Evolutionary conservation across 1,140 invertebrate genomes (phyloP).

Genomic region (Ostrea edulis): DNA sequence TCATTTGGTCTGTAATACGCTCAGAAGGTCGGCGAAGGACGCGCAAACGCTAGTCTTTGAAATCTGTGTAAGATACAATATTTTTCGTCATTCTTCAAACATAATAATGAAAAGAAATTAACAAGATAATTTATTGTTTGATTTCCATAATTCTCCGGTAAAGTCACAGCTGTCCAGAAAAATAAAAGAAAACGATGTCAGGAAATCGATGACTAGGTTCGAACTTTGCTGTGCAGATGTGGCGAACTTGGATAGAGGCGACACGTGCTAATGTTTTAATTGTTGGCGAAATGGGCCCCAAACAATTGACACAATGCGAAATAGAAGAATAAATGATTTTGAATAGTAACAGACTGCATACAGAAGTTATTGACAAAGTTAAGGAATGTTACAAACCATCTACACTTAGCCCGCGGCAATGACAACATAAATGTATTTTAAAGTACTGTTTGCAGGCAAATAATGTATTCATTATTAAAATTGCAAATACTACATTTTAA

Average conservation of each 20-base stretch:
- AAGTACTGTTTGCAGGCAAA: neutral
- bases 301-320: constrained; percentile 36
- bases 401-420: neutral
- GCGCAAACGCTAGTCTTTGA: neutral
- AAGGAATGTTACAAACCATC: constrained; percentile 3
- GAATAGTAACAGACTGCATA: neutral
- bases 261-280: constrained; percentile 39
- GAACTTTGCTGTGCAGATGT: constrained; percentile 24
- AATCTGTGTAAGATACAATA: neutral
- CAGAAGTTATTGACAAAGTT: constrained; percentile 17
- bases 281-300: constrained; percentile 35
- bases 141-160: constrained; percentile 37
- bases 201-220: constrained; percentile 22
- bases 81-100: constrained; percentile 19
- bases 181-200: constrained; percentile 35
- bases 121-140: constrained; percentile 38
- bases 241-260: neutral
- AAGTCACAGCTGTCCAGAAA: constrained; percentile 38
- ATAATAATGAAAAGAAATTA: constrained; percentile 32
- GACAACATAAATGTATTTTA: neutral
- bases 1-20: neutral
- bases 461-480: too few species aligned
- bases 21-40: neutral
- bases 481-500: neutral
- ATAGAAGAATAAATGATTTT: constrained; percentile 25